Base-by-base conservation (phyloP, 2,113 vertebrate genomes). In the Callospermophilus lateralis region DNA sequence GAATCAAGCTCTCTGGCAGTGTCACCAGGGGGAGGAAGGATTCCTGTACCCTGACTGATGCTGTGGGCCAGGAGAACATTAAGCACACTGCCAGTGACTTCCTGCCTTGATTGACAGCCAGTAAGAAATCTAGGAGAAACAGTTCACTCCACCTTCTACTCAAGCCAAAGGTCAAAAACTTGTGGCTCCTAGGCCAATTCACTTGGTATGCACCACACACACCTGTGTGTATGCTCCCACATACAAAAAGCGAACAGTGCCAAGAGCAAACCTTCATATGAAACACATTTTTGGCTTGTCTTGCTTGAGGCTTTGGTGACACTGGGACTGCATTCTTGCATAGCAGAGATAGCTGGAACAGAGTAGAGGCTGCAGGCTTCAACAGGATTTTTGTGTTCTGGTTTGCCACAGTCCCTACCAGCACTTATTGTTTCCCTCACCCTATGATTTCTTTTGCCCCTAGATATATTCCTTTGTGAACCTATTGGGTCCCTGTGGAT, bases 91-190 rank as follows among this genome's bases (percentile, higher is more conserved):
- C n/a, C 32, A 42, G 32, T 16, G 34, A 63, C 39, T 58, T 17
- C 24, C 12, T 79, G n/a, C 63, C 30, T 65, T 65, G 28, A 73
- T 1, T 73, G n/a, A 85, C 42, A 79, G 9, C 30, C 37, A 55
- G 9, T 15, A 77, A n/a, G 22, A 86, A 87, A 48, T 65, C 20
- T 73, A 42, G 24, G 45, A 89, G 61, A 87, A 80, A 65, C 79
- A n/a, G 16, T 86, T 84, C 88, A 63, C 2, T 55, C 45, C 20
- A 53, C 30, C 15, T 68, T 87, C 42, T 94, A 68, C 39, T 81
- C 30, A 86, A 89, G n/a, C 24, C 87, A 84, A 78, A 84, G 19
- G 63, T 79, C 61, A 94, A 92, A 90, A 94, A 7, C 45, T 28
- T 88, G 39, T n/a, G 34, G 15, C 30, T 76, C n/a, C 0, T 30